Percentiles rank a stretch among this genome's conserved stretches.
phyloP scores from a whole-genome alignment of 2,797 vertebrate species.

The Loris lydekkerianus region DNA sequence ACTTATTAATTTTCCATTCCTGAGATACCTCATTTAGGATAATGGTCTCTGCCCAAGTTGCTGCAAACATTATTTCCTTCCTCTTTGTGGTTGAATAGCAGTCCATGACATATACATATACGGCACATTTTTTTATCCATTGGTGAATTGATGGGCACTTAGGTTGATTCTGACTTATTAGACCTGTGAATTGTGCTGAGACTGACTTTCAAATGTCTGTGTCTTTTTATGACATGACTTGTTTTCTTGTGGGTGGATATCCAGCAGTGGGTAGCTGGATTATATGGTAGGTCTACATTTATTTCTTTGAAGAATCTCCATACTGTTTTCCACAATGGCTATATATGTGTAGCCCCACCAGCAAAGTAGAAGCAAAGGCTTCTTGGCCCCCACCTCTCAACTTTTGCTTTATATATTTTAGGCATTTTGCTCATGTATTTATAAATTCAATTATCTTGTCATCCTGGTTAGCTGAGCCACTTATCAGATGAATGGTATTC shows the following conservation, averaged over 20 bases:
- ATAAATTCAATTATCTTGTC: neutral
- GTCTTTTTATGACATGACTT: no score
- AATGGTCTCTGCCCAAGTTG: neutral
- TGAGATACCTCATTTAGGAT: neutral
- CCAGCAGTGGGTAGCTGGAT: neutral
- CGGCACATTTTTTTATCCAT: neutral
- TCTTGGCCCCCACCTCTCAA: neutral
- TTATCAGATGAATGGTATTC: neutral
- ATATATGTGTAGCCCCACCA: neutral
- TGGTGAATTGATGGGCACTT: neutral
- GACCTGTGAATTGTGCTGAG: neutral
- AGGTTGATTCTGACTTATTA: neutral
- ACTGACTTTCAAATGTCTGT: neutral
- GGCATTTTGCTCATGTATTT: neutral
- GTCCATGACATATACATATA: neutral
- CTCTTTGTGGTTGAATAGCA: neutral
- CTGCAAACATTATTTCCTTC: neutral
- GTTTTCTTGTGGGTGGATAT: neutral
- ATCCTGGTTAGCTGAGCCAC: neutral
- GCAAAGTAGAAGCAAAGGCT: neutral
- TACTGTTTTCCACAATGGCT: neutral
- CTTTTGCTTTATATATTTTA: neutral
- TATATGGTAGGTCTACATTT: neutral
- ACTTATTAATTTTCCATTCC: neutral
- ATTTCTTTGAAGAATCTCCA: neutral